A percentile compares a stretch with the other conserved stretches of the same genome.
These are phyloP conservation scores for Eufriesea mexicana DNA, from an alignment of 1,140 invertebrate genomes.

Conservation along the genomic window DNA sequence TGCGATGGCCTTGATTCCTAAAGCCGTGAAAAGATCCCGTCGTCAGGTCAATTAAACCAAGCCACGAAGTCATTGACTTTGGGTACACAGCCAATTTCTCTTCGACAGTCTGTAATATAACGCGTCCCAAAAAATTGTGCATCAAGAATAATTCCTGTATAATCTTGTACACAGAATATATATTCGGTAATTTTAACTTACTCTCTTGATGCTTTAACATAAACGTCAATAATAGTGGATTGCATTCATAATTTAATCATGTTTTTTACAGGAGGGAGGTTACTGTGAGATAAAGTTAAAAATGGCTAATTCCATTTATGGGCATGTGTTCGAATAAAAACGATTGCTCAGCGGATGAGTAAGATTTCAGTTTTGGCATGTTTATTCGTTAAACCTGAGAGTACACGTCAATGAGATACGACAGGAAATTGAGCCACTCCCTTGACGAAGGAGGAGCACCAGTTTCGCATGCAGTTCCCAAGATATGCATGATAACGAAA, in stretches of 20 bases:
- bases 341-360: slow-evolving; percentile 31
- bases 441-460: neutral
- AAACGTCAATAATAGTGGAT: neutral
- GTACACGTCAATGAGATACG: neutral
- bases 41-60: slow-evolving; percentile 73
- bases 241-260: neutral
- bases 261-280: neutral
- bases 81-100: slow-evolving; percentile 66
- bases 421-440: slow-evolving; percentile 28
- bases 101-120: slow-evolving; percentile 31
- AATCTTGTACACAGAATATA: neutral
- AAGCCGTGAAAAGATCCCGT: slow-evolving; percentile 69
- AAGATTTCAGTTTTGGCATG: slow-evolving; percentile 28
- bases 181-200: neutral
- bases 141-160: neutral
- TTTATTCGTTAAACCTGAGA: slow-evolving; percentile 21
- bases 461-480: neutral
- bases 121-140: slow-evolving; percentile 17
- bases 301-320: slow-evolving; percentile 29
- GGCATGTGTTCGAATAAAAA: slow-evolving; percentile 1
- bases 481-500: neutral
- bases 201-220: neutral
- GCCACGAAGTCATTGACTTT: slow-evolving; percentile 74
- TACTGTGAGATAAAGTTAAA: neutral
- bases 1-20: slow-evolving; percentile 69